Base-by-base conservation (phyloP, 2,797 vertebrate genomes). In the Spondyliosoma cantharus region DNA sequence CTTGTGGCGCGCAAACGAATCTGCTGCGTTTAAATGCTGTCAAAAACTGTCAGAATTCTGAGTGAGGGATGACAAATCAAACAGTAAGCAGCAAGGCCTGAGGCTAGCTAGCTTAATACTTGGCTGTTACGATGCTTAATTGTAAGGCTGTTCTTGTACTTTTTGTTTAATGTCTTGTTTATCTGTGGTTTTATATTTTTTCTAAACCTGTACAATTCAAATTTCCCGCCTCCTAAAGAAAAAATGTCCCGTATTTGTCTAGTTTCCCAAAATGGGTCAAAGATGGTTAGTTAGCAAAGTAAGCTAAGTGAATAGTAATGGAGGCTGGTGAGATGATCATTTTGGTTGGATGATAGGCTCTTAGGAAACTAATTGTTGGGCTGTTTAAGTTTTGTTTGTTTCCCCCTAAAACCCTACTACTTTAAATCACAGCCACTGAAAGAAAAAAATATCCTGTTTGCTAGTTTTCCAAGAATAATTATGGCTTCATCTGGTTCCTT, bases 21-120 rank as follows among this genome's bases (percentile, higher is more conserved):
- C 20, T 64, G 88, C 5, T 70, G 78, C 86, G 0, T 91, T 92
- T 8, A 88, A 0, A 16, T 54, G 25, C 46, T 27, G 0, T 14
- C 0, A 1, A 22, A 82, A 77, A 74, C 2, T 25, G 69, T 78
- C 7, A 73, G 81, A 77, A 64, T 24, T 43, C 16, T 0, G 8
- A 11, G 3, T 49, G 16, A 27, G 1, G 0, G 0, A 37, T 0
- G 1, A 25, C 2, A 2, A 29, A 48, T 8, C 3, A 8, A 62
- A 13, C 42, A n/a, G 0, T 14, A 4, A 42, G 7, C 2, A 42
- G 7, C 2, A 11, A 48, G 15, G 11, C 5, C 7, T 11, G 12
- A 19, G 17, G 1, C 5, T 11, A 60, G 37, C 4, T 14, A 22
- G 7, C 32, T n/a, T 48, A 19, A 52, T 69, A 22, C 5, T 3